These are phyloP conservation scores for Dipodomys ordii DNA, from an alignment of 2,113 vertebrate genomes.

Conservation along the genomic window DNA sequence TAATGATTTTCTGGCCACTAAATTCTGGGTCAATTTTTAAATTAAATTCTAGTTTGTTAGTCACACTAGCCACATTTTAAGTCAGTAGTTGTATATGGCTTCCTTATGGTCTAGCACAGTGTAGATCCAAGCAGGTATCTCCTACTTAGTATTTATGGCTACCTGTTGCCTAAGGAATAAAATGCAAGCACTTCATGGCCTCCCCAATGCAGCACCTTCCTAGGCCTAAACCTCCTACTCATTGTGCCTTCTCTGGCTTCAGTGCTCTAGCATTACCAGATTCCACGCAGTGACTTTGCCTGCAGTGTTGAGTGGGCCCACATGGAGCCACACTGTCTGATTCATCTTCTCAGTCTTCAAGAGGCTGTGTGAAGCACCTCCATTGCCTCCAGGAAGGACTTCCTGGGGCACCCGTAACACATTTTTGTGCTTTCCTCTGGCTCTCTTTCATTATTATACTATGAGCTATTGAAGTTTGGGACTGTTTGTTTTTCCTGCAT, in stretches of 20 bases:
- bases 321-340: neutral
- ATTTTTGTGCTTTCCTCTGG: neutral
- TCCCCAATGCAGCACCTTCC: neutral
- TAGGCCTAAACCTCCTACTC: neutral
- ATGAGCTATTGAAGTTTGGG: constrained; percentile 15
- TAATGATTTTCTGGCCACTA: neutral
- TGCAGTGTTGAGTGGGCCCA: neutral
- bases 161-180: constrained; percentile 1
- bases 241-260: neutral
- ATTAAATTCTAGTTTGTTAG: constrained; percentile 13
- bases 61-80: neutral
- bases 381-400: constrained; percentile 31
- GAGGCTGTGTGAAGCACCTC: neutral
- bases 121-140: neutral
- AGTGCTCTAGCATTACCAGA: neutral
- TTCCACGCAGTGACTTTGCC: neutral
- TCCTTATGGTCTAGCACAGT: neutral
- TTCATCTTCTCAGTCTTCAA: neutral
- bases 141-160: neutral
- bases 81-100: neutral
- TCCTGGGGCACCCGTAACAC: neutral
- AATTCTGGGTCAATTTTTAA: constrained; percentile 31
- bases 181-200: neutral
- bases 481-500: constrained; percentile 37
- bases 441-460: neutral